phyloP scores from a whole-genome alignment of 2,888 invertebrate species.

The Odontothrips loti region DNA sequence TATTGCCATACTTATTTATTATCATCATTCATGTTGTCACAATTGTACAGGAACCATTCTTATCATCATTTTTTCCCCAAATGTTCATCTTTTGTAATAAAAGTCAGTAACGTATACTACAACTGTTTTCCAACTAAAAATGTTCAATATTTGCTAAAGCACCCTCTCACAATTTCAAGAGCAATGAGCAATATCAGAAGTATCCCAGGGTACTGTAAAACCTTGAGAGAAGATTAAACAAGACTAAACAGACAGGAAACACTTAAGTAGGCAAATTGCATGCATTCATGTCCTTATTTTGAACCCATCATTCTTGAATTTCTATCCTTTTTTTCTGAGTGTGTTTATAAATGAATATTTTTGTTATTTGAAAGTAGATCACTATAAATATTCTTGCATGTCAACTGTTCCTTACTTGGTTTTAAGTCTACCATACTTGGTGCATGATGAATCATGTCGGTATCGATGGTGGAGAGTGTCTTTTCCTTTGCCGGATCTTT shows the following conservation, averaged over 20 bases:
- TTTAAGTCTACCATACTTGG: background rate
- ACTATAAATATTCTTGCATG: background rate
- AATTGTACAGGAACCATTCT: slow-evolving; percentile 10
- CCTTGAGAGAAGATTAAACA: too few relatives aligned
- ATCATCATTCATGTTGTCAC: slow-evolving; percentile 20
- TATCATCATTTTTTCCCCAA: background rate
- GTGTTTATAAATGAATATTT: background rate
- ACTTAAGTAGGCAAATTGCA: background rate
- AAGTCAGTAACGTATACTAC: background rate
- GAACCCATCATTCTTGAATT: background rate
- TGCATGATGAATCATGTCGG: background rate
- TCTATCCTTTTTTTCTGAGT: background rate
- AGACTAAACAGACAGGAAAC: background rate
- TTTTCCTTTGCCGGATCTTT: slow-evolving; percentile 12
- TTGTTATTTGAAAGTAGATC: background rate
- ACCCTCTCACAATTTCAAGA: background rate
- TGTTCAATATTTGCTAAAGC: background rate
- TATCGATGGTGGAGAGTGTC: slow-evolving; percentile 21
- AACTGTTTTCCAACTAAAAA: background rate
- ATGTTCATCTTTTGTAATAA: slow-evolving; percentile 10
- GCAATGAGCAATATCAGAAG: background rate
- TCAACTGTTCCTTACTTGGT: background rate
- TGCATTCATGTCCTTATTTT: background rate
- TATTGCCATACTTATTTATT: slow-evolving; percentile 14
- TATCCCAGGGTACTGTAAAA: too few relatives aligned